Base-by-base conservation (phyloP, 2,113 vertebrate genomes). In the Triplophysa siluroides region DNA sequence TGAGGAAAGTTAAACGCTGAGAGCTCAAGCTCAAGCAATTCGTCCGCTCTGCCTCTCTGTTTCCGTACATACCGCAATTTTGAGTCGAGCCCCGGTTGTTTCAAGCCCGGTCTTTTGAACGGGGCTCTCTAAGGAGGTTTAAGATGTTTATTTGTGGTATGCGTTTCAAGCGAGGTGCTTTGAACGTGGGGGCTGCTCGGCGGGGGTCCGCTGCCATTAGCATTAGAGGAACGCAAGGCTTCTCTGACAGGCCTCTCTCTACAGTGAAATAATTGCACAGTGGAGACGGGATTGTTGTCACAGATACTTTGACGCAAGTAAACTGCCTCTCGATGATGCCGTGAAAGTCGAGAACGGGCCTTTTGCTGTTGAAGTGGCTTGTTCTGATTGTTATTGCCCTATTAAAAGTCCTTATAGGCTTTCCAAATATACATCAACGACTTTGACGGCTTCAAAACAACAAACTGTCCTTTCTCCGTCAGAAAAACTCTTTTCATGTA, bases 221-320 rank as follows among this genome's bases (percentile, higher is more conserved):
- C 65, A 72, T 64, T 66, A 41, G 64, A 71, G 75, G 45, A 72
- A 26, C n/a, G 38, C 6, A 45, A 7, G 62, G 10, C 78, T 64
- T 26, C 33, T 70, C 62, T 77, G 78, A 80, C 66, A 77, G 66
- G 47, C 38, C 78, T 72, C 72, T 64, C 33, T 66, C 56, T 19
- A 66, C 65, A 38, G 77, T 0, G 38, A 24, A 60, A 64, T 83
- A 83, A 75, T 79, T 68, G 68, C 65, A 60, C 33, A 54, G 45
- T 23, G 47, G 65, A 80, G 78, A 64, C 8, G 10, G 71, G 71
- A 80, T 83, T 80, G 38, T 73, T 74, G 71, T 80, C 72, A 80
- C 21, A 72, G 73, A 67, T 62, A 73, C 65, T 66, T 71, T 54
- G 45, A 69, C 11, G 29, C 33, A 66, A 54, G 83, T 69, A 70